A percentile compares a stretch with the other conserved stretches of the same genome.
phyloP scores from a whole-genome alignment of 2,113 vertebrate species.

The Heterocephalus glaber region DNA sequence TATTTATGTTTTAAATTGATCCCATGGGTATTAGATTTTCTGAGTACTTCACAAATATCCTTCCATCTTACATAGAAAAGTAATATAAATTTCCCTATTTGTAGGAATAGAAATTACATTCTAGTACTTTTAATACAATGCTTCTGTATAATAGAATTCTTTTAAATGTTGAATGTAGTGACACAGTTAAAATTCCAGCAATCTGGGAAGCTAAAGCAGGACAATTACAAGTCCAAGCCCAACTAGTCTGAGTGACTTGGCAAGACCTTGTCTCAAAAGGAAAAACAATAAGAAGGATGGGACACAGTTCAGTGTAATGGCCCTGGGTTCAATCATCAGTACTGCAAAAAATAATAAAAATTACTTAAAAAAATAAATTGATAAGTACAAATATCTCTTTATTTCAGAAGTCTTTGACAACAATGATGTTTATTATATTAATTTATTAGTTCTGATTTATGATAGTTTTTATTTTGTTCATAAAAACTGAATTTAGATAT shows the following conservation, averaged over 20 bases:
- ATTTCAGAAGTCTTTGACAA: background rate
- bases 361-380: background rate
- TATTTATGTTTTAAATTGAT: background rate
- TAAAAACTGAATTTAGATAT: too few species aligned
- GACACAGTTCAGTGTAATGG: background rate
- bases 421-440: conserved; percentile 39
- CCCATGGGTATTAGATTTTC: background rate
- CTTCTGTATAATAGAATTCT: background rate
- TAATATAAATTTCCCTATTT: background rate
- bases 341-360: background rate
- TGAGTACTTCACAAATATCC: background rate
- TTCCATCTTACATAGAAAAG: background rate
- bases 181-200: background rate
- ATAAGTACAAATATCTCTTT: background rate
- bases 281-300: background rate
- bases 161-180: background rate
- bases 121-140: background rate
- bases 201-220: background rate
- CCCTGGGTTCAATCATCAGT: background rate
- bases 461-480: background rate
- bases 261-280: background rate
- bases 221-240: background rate
- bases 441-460: conserved; percentile 31
- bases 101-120: background rate
- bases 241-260: background rate